A percentile compares a stretch with the other conserved stretches of the same genome.
Evolutionary conservation across 1,140 invertebrate species (phyloP).

Genomic region (Drosophila hydei): DNA sequence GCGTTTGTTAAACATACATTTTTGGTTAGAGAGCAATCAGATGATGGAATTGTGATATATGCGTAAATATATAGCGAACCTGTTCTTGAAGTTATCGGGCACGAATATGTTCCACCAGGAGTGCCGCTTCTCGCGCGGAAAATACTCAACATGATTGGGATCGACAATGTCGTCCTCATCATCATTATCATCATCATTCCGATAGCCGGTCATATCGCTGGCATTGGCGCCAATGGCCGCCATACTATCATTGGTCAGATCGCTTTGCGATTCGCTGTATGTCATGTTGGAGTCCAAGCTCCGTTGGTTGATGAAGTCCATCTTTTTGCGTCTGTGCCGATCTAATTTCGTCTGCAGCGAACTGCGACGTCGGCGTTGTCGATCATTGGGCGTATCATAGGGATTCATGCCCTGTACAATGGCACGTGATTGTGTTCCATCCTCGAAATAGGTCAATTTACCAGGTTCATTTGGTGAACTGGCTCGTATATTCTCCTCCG

Average conservation of each 20-base stretch:
- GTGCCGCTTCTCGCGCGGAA: conserved; percentile 89
- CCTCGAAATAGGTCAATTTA: conserved; percentile 77
- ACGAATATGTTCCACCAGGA: conserved; percentile 95
- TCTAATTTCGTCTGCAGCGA: conserved; percentile 91
- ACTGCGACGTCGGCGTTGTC: conserved; percentile 86
- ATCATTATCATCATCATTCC: conserved; percentile 46
- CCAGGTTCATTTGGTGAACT: conserved; percentile 78
- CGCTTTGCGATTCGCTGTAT: conserved; percentile 68
- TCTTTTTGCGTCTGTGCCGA: conserved; percentile 87
- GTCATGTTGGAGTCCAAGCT: conserved; percentile 64
- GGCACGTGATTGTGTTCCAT: conserved; percentile 62
- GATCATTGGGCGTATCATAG: conserved; percentile 69
- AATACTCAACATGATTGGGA: conserved; percentile 76
- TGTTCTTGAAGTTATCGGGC: conserved; percentile 88
- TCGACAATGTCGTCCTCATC: conserved; percentile 71
- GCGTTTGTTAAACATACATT: conserved; percentile 67
- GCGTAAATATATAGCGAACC: conserved; percentile 82
- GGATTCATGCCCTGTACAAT: conserved; percentile 70
- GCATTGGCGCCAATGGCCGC: conserved; percentile 30
- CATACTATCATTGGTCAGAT: conserved; percentile 76
- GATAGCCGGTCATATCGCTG: conserved; percentile 39
- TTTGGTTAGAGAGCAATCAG: conserved; percentile 30
- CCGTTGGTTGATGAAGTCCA: conserved; percentile 84
- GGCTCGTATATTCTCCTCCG: conserved; percentile 77
- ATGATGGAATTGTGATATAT: conserved; percentile 23